Conservation (phyloP, 92 coral and sea anemone species). For the Epizoanthus stellaris region DNA sequence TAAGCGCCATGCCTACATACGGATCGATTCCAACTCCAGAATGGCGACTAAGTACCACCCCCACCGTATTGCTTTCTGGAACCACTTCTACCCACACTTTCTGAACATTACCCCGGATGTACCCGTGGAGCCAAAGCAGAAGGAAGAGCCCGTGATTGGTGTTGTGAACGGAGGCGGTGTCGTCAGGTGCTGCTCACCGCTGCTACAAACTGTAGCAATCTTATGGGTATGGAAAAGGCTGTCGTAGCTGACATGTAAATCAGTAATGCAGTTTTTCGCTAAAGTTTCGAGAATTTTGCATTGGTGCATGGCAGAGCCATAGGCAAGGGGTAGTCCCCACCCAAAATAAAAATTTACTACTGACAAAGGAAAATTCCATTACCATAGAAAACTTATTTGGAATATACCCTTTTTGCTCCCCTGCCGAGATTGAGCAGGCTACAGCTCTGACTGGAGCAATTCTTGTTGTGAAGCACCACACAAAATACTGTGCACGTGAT, state of each 20-base stretch:
- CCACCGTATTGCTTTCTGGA: conserved; percentile 80
- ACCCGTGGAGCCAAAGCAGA: not conserved
- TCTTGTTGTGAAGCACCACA: no score
- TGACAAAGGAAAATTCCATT: no score
- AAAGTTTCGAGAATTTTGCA: not conserved
- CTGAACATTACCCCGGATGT: conserved; percentile 9
- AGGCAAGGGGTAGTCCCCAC: no score
- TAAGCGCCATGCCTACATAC: conserved; percentile 60
- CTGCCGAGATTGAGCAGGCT: no score
- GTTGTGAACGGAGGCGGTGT: not conserved
- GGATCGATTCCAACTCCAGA: conserved; percentile 52
- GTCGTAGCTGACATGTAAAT: not conserved
- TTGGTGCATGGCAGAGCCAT: no score
- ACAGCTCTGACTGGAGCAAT: no score
- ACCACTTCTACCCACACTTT: conserved; percentile 31
- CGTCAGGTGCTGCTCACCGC: not conserved
- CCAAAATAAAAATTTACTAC: not conserved
- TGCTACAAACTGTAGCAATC: not conserved
- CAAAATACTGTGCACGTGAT: no score
- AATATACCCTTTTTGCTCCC: no score
- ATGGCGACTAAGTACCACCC: conserved; percentile 68
- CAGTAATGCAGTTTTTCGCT: not conserved
- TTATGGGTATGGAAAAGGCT: not conserved
- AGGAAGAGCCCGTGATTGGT: not conserved
- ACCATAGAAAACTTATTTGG: no score